phyloP scores from a whole-genome alignment of 1,140 invertebrate species.

The Plodia interpunctella region DNA sequence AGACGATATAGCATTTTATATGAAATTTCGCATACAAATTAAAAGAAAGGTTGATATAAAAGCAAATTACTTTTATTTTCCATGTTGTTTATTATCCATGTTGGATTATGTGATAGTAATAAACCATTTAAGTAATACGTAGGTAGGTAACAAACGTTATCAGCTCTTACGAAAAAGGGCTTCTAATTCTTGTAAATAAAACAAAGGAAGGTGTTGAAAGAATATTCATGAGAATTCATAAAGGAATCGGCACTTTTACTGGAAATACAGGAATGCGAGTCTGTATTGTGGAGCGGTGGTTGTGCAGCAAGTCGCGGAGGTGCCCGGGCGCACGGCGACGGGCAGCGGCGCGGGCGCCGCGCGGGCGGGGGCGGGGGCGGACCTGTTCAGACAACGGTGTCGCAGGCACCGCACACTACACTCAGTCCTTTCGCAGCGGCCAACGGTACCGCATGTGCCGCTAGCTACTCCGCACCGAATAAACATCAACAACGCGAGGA shows the following conservation, averaged over 20 bases:
- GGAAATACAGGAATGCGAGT: constrained; percentile 63
- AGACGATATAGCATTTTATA: no score
- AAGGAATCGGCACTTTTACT: constrained; percentile 65
- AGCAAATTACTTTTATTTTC: no score
- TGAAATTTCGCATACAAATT: no score
- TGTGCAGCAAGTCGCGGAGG: constrained; percentile 26
- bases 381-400: constrained; percentile 75
- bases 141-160: no score
- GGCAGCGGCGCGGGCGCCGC: constrained; percentile 40
- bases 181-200: no score
- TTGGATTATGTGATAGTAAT: no score
- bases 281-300: constrained; percentile 37
- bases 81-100: no score
- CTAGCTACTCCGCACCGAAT: constrained; percentile 58
- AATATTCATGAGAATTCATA: constrained; percentile 22
- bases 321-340: constrained; percentile 29
- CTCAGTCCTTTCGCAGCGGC: constrained; percentile 70
- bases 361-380: constrained; percentile 60
- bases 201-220: no score
- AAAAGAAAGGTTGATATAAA: no score
- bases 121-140: no score
- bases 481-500: constrained; percentile 62
- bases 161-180: no score
- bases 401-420: constrained; percentile 63
- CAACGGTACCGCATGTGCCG: constrained; percentile 71